Conservation (phyloP, 2,888 invertebrate genomes). For the Synanthedon tipuliformis region DNA sequence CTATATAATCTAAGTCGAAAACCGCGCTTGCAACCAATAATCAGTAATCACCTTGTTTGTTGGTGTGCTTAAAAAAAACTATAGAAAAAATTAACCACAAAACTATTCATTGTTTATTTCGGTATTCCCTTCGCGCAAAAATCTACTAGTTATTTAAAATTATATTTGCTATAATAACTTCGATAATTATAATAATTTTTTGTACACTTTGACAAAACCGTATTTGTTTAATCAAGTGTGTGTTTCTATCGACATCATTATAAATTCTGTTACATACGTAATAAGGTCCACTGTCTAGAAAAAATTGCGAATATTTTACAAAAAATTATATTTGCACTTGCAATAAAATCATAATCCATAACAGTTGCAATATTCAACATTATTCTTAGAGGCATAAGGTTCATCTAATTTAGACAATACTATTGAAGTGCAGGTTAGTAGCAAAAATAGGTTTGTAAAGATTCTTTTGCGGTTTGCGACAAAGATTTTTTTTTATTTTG, state of each 20-base stretch:
- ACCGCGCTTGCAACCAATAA: constrained; percentile 42
- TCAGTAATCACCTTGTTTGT: constrained; percentile 57
- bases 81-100: constrained; percentile 14
- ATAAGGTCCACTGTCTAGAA: no score
- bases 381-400: no score
- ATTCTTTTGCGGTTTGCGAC: constrained; percentile 37
- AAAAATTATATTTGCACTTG: no score
- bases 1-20: constrained; percentile 44
- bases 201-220: constrained; percentile 31
- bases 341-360: no score
- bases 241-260: neutral
- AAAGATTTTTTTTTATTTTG: constrained; percentile 27
- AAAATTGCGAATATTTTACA: no score
- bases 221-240: constrained; percentile 19
- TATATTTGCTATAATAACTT: constrained; percentile 30
- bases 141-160: constrained; percentile 29
- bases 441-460: no score
- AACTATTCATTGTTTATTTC: no score
- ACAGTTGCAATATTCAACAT: no score
- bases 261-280: no score
- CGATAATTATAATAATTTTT: constrained; percentile 22
- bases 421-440: no score
- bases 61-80: constrained; percentile 27
- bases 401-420: no score
- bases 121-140: constrained; percentile 6